These are phyloP conservation scores for Desmophyllum pertusum DNA, from an alignment of 92 coral and sea anemone species.

Conservation along the genomic window DNA sequence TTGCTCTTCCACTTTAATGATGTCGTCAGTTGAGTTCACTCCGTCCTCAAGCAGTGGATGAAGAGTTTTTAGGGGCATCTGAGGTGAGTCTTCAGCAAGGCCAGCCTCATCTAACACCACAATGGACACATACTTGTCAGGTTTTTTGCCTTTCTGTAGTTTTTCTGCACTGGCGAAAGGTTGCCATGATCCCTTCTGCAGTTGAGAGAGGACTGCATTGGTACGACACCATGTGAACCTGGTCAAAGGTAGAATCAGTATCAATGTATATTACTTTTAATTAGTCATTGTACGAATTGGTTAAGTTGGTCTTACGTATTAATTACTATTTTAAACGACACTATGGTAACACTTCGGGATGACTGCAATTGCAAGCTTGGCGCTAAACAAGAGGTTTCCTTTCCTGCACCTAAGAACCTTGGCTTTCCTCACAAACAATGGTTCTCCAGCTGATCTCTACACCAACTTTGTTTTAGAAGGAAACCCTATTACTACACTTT, in stretches of 20 bases:
- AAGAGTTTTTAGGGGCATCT: constrained; percentile 82
- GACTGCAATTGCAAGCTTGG: neutral
- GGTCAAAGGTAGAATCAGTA: constrained; percentile 15
- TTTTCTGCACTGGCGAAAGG: constrained; percentile 71
- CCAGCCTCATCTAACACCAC: constrained; percentile 80
- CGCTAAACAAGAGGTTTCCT: neutral
- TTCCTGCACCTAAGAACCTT: neutral
- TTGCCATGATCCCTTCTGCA: constrained; percentile 73
- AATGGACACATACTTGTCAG: constrained; percentile 71
- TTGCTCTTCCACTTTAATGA: constrained; percentile 64
- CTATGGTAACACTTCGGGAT: neutral
- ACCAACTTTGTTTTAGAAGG: too few relatives aligned
- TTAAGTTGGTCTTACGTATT: neutral
- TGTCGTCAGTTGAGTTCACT: constrained; percentile 52
- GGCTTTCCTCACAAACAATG: neutral
- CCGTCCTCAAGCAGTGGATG: constrained; percentile 90
- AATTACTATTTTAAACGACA: neutral
- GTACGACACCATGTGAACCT: constrained; percentile 79
- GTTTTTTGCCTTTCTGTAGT: constrained; percentile 69
- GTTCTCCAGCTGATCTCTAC: neutral
- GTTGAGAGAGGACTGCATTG: constrained; percentile 84
- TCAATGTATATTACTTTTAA: too few relatives aligned
- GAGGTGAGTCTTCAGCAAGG: constrained; percentile 78
- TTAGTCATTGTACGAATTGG: too few relatives aligned
- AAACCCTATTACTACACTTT: too few relatives aligned